phyloP scores from a whole-genome alignment of 2,888 invertebrate species.

The Andrena marginata region DNA sequence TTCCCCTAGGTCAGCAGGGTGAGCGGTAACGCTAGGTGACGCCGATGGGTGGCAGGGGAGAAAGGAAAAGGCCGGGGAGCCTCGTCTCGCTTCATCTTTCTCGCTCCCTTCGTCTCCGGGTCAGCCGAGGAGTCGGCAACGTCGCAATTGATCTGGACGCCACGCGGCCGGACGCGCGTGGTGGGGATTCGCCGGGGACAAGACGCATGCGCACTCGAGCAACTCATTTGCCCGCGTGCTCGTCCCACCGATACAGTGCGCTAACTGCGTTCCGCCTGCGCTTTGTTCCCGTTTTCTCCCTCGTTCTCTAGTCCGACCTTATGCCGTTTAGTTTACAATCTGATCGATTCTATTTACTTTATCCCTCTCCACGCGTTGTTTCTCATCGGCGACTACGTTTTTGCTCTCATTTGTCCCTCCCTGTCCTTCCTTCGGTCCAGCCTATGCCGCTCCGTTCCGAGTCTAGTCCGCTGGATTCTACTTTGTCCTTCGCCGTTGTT shows the following conservation, averaged over 20 bases:
- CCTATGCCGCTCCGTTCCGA: background rate
- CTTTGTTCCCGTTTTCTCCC: conserved; percentile 32
- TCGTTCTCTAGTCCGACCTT: background rate
- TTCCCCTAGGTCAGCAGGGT: conserved; percentile 64
- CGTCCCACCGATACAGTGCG: conserved; percentile 50
- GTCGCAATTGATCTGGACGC: conserved; percentile 83
- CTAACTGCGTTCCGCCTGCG: conserved; percentile 20
- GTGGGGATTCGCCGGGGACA: conserved; percentile 78
- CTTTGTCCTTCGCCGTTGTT: background rate
- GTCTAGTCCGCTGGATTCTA: background rate
- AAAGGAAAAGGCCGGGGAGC: conserved; percentile 41
- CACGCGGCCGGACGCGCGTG: conserved; percentile 81
- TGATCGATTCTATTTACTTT: background rate
- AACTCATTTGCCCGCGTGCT: conserved; percentile 76
- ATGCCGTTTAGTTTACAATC: background rate
- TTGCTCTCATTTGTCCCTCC: conserved; percentile 21
- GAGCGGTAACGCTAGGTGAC: conserved; percentile 48
- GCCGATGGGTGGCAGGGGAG: conserved; percentile 33
- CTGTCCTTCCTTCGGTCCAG: conserved; percentile 1
- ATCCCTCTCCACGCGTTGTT: background rate
- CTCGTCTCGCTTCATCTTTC: conserved; percentile 45
- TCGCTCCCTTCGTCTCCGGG: conserved; percentile 57
- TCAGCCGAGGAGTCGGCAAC: conserved; percentile 79
- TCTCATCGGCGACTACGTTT: background rate
- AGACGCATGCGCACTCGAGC: conserved; percentile 79